Evolutionary conservation across 2,113 vertebrate species (phyloP).

Genomic region (Numida meleagris): DNA sequence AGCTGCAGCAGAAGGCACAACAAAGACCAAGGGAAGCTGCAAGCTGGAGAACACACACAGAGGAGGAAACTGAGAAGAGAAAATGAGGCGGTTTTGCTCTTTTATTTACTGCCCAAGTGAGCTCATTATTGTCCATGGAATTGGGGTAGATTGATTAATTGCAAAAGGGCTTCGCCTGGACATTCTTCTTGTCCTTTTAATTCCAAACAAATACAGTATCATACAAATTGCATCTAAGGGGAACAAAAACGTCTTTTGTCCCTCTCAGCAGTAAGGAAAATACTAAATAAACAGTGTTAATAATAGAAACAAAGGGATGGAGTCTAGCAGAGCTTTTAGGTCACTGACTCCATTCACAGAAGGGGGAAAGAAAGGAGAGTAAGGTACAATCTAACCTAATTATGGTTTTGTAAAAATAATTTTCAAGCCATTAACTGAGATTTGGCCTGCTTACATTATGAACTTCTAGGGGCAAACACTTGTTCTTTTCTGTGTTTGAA

Average conservation of each 20-base stretch:
- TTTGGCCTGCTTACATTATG: conserved; percentile 38
- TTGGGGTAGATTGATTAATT: conserved; percentile 4
- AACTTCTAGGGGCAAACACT: conserved; percentile 16
- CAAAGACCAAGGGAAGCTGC: background rate
- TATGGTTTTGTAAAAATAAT: conserved; percentile 36
- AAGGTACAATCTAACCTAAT: conserved; percentile 61
- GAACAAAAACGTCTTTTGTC: conserved; percentile 15
- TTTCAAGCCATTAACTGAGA: conserved; percentile 48
- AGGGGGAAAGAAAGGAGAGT: background rate
- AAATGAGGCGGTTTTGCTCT: background rate
- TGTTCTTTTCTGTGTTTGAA: background rate
- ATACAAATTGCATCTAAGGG: background rate
- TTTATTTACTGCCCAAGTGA: background rate
- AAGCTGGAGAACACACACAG: background rate
- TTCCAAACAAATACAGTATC: conserved; percentile 42
- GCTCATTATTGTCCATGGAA: background rate
- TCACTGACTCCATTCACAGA: conserved; percentile 43
- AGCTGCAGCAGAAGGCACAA: background rate
- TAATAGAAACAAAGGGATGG: conserved; percentile 43
- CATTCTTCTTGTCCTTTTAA: background rate
- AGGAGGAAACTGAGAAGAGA: background rate
- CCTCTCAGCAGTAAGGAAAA: conserved; percentile 8
- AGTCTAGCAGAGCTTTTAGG: conserved; percentile 41
- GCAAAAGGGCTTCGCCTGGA: background rate
- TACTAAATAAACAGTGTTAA: conserved; percentile 40